Base-by-base conservation (phyloP, 2,113 vertebrate genomes). In the Nematolebias whitei region DNA sequence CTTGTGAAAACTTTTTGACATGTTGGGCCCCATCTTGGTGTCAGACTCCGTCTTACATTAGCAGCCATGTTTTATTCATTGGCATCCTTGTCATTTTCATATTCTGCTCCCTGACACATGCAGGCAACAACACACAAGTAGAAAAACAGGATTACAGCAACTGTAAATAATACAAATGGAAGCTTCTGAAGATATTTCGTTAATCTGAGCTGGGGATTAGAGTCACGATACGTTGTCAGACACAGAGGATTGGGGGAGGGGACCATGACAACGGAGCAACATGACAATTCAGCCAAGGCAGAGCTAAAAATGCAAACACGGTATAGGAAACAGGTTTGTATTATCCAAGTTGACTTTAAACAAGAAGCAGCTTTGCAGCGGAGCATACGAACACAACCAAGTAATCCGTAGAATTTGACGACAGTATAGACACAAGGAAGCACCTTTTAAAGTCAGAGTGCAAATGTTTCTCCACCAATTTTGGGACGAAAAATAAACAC, bases 131-230 rank as follows among this genome's bases (percentile, higher is more conserved):
- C 76, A 76, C 68, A 43, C 58, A 74, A 76, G 62, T 79, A 86
- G 75, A 78, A 88, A 88, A 89, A 85, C 79, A 85, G 83, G 89
- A 90, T 90, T 90, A 89, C 81, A 77, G 77, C 63, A 55, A 85
- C 83, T 82, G 82, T 87, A 89, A 90, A 89, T 86, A 87, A 86
- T 76, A 78, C 84, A 44, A 84, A 74, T 48, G 53, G 71, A 84
- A 77, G 75, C 85, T 61, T 68, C 78, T 78, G 74, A 68, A 85
- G 81, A 87, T 81, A 81, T 80, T 80, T 35, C 1, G 68, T 84
- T 90, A 87, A 90, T 90, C 85, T 83, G 77, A 74, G 83, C n/a
- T 11, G 67, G 61, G 86, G 89, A 88, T 89, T 90, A 90, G 83
- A 54, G 56, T 67, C 71, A 84, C 69, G 87, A 88, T 85, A 88